Base-by-base conservation (phyloP, 2,113 vertebrate species). In the Kryptolebias marmoratus region DNA sequence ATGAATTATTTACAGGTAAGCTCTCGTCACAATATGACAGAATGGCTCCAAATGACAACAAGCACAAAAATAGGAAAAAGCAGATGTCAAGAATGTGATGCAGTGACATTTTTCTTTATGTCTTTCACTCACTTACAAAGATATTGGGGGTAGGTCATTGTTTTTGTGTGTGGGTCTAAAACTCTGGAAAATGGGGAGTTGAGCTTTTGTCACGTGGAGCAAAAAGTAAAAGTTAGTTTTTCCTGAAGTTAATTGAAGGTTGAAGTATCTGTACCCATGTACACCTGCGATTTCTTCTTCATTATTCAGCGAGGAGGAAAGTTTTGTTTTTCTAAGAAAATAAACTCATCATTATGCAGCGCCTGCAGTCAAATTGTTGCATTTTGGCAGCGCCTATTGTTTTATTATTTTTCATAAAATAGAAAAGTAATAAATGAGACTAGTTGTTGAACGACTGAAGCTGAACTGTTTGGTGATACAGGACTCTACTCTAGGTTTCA, bases 1-100 rank as follows among this genome's bases (percentile, higher is more conserved):
- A 88, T 93, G 88, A 91, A 93, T 93, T 87, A 93, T 93, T 92
- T 89, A 93, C 91, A 82, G 81, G 70, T 82, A 80, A 84, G 86
- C 76, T 88, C 83, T 81, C 75, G 36, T 82, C 75, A 75, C 84
- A 88, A 89, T 88, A 87, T 89, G 89, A 88, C 90, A 88, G 81
- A 67, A 53, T 27, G 59, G 31, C 60, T 64, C 14, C 12, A 11
- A 69, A 68, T 63, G 59, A 73, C 83, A 79, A 85, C 84, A 73
- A 83, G 79, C 71, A 68, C 50, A 68, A 74, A 87, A 88, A 82
- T 69, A 82, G 74, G 70, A 79, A 74, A 72, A 68, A 75, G 66
- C 55, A 67, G 62, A 60, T 67, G 75, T 80, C 15, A 42, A 71
- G 61, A 83, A 81, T 67, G 70, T 28, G 58, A 78, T 66, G 53